Conservation (phyloP, 2,888 invertebrate genomes). For the Aporophyla lueneburgensis region DNA sequence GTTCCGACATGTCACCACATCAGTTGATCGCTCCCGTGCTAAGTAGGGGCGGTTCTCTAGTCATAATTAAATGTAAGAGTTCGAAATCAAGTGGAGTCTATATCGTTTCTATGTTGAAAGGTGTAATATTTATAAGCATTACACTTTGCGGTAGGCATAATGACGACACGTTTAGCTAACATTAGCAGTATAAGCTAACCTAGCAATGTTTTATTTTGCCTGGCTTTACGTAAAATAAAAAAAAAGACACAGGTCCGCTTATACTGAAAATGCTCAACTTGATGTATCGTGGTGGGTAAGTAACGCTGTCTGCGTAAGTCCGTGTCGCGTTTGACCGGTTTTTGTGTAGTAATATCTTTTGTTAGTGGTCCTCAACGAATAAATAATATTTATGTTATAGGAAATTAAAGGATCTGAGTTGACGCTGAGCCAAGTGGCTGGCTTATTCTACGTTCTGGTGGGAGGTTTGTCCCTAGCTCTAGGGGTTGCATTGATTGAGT, state of each 20-base stretch:
- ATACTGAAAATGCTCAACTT: not conserved
- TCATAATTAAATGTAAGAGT: not conserved
- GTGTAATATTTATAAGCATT: not conserved
- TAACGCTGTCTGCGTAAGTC: not conserved
- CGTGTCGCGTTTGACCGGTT: not conserved
- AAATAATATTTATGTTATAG: constrained; percentile 68
- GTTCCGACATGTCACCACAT: not conserved
- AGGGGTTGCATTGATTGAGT: constrained; percentile 97
- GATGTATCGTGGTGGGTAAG: not conserved
- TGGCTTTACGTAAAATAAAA: not conserved
- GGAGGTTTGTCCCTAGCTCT: constrained; percentile 97
- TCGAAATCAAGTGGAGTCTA: not conserved
- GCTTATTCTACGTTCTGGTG: constrained; percentile 99
- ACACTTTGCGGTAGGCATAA: not conserved
- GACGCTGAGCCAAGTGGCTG: constrained; percentile 98
- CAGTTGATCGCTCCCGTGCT: not conserved
- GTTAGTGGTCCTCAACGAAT: not conserved
- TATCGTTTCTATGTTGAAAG: not conserved
- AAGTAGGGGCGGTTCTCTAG: not conserved
- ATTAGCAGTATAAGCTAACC: not conserved
- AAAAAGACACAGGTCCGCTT: not conserved
- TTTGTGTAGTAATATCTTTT: not conserved
- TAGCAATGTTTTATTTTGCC: not conserved
- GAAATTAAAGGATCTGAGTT: constrained; percentile 95
- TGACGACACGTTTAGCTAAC: not conserved